A percentile compares a stretch with the other conserved stretches of the same genome.
phyloP scores from a whole-genome alignment of 2,888 invertebrate species.

The Drosophila multiciliata region DNA sequence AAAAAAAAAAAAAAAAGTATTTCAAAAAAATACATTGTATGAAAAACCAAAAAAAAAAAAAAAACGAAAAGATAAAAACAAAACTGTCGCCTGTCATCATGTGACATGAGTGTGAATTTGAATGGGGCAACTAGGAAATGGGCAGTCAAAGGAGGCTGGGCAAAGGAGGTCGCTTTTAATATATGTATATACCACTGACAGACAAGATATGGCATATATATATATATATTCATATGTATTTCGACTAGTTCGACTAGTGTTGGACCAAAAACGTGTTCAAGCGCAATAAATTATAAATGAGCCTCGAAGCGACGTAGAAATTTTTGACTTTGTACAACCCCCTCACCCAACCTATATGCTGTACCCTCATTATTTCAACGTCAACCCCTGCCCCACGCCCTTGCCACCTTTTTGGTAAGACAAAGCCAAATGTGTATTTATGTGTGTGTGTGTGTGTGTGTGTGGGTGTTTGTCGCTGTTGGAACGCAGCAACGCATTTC shows the following conservation, averaged over 20 bases:
- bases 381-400: conserved; percentile 10
- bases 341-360: conserved; percentile 11
- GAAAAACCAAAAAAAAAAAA: neutral
- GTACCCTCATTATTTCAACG: neutral
- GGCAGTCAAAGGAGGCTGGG: conserved; percentile 48
- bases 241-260: conserved; percentile 19
- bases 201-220: conserved; percentile 25
- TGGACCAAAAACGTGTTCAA: conserved; percentile 72
- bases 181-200: conserved; percentile 10
- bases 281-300: conserved; percentile 80
- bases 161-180: conserved; percentile 51
- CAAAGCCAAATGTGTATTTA: conserved; percentile 36
- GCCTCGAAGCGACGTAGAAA: conserved; percentile 60
- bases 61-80: neutral
- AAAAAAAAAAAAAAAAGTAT: conserved; percentile 20
- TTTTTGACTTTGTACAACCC: conserved; percentile 46
- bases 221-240: conserved; percentile 2
- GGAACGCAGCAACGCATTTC: conserved; percentile 58
- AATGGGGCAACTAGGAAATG: conserved; percentile 69
- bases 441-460: neutral
- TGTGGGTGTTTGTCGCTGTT: conserved; percentile 31
- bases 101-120: conserved; percentile 63
- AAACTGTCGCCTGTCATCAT: conserved; percentile 76
- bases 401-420: conserved; percentile 47
- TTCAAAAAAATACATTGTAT: conserved; percentile 32